phyloP scores from a whole-genome alignment of 1,140 invertebrate species.

The Cheumatopsyche charites region DNA sequence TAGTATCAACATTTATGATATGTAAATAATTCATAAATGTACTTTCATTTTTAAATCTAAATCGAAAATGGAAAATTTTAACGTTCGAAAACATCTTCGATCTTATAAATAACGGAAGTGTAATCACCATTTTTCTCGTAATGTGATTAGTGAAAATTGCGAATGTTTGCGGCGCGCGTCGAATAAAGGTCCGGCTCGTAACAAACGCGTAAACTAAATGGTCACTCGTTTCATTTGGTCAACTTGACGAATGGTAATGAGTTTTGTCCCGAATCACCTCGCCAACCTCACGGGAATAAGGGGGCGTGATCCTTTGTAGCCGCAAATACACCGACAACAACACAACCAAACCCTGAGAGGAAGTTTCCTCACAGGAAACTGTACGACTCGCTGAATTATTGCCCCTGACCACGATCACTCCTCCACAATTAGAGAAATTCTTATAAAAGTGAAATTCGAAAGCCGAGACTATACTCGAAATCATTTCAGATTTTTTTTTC shows the following conservation, averaged over 20 bases:
- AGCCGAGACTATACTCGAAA: background rate
- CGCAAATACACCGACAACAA: background rate
- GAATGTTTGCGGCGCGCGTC: background rate
- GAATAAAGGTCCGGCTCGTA: conserved; percentile 11
- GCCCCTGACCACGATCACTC: background rate
- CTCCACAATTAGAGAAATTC: background rate
- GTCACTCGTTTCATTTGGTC: conserved; percentile 49
- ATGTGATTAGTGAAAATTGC: background rate
- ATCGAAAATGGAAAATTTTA: too few species aligned
- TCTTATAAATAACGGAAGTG: too few species aligned
- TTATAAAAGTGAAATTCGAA: background rate
- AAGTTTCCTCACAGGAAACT: conserved; percentile 18
- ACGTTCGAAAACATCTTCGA: too few species aligned
- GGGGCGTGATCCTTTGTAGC: conserved; percentile 22
- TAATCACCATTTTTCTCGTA: too few species aligned
- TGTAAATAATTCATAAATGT: too few species aligned
- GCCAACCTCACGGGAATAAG: conserved; percentile 22
- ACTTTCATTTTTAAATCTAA: too few species aligned
- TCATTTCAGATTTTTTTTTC: too few species aligned
- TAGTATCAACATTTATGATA: too few species aligned
- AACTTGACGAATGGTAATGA: conserved; percentile 49
- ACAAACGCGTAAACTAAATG: conserved; percentile 46
- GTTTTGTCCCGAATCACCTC: conserved; percentile 47
- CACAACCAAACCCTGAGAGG: background rate
- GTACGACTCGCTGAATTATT: conserved; percentile 31